Evolutionary conservation across 2,888 invertebrate species (phyloP).

Genomic region (Teleogryllus oceanicus): DNA sequence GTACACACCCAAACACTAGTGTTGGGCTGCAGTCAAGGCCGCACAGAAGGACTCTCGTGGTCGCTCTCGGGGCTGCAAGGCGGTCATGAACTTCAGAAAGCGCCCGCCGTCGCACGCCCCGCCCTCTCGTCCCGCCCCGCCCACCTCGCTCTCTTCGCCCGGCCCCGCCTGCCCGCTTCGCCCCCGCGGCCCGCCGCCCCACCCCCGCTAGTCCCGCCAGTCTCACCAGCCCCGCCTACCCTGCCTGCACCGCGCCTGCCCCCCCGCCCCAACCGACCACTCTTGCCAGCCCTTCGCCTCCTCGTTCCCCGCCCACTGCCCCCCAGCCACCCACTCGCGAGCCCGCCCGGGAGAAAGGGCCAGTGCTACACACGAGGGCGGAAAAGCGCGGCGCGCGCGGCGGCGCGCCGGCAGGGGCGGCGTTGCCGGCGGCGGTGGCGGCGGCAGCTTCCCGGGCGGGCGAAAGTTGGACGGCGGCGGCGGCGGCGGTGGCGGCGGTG

Average conservation of each 20-base stretch:
- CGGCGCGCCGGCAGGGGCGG: not conserved
- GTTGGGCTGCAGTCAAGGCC: too few relatives aligned
- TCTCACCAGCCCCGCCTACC: too few relatives aligned
- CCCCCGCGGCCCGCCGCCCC: too few relatives aligned
- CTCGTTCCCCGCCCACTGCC: not conserved
- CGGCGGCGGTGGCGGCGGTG: not conserved
- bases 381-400: not conserved
- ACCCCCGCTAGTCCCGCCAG: too few relatives aligned
- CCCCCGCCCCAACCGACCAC: too few relatives aligned
- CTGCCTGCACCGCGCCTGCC: too few relatives aligned
- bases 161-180: too few relatives aligned
- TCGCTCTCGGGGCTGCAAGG: not conserved
- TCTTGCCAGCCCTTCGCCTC: too few relatives aligned
- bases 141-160: not conserved
- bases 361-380: not conserved
- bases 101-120: not conserved
- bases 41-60: too few relatives aligned
- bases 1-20: too few relatives aligned
- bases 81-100: constrained; percentile 1
- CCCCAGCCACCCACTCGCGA: not conserved
- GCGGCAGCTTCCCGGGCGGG: not conserved
- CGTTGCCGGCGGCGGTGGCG: not conserved
- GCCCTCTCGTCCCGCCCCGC: not conserved
- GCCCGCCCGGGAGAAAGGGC: not conserved
- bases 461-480: not conserved